Conservation (phyloP, 2,888 invertebrate species). For the Athetis lepigone region DNA sequence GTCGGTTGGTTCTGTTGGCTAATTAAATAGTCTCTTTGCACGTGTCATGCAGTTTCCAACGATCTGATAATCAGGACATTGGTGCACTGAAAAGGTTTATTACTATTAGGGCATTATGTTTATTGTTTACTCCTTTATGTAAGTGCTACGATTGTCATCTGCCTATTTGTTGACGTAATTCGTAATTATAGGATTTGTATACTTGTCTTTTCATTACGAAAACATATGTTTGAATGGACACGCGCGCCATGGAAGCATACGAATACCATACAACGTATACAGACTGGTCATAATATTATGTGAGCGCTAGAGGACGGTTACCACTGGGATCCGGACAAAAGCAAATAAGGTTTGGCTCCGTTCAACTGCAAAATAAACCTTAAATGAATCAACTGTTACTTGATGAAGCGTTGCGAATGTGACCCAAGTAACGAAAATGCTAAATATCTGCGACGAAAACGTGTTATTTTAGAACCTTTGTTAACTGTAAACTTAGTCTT, state of each 20-base stretch:
- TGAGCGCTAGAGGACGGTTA: slow-evolving; percentile 7
- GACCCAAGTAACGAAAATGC: slow-evolving; percentile 9
- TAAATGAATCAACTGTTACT: slow-evolving; percentile 18
- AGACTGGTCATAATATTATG: slow-evolving; percentile 12
- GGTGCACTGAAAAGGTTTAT: not conserved
- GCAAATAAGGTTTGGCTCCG: slow-evolving; percentile 49
- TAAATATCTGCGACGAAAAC: not conserved
- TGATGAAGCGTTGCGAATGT: slow-evolving; percentile 11
- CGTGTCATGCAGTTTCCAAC: slow-evolving; percentile 1
- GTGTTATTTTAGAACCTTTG: slow-evolving; percentile 13
- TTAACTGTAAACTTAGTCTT: slow-evolving; percentile 35
- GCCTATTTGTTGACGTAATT: slow-evolving; percentile 21
- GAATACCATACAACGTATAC: slow-evolving; percentile 24
- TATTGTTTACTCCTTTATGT: not conserved
- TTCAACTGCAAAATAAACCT: slow-evolving; percentile 46
- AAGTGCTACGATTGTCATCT: not conserved
- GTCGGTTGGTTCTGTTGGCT: slow-evolving; percentile 6
- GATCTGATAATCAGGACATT: slow-evolving; percentile 1
- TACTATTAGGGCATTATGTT: slow-evolving; percentile 5
- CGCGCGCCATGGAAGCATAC: slow-evolving; percentile 21
- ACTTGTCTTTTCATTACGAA: slow-evolving; percentile 18
- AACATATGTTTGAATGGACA: slow-evolving; percentile 23
- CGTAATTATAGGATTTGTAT: slow-evolving; percentile 1
- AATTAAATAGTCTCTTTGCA: slow-evolving; percentile 25
- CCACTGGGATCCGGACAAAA: slow-evolving; percentile 44